A percentile compares a stretch with the other conserved stretches of the same genome.
Evolutionary conservation across 1,140 invertebrate genomes (phyloP).

Genomic region (Zaprionus capensis): DNA sequence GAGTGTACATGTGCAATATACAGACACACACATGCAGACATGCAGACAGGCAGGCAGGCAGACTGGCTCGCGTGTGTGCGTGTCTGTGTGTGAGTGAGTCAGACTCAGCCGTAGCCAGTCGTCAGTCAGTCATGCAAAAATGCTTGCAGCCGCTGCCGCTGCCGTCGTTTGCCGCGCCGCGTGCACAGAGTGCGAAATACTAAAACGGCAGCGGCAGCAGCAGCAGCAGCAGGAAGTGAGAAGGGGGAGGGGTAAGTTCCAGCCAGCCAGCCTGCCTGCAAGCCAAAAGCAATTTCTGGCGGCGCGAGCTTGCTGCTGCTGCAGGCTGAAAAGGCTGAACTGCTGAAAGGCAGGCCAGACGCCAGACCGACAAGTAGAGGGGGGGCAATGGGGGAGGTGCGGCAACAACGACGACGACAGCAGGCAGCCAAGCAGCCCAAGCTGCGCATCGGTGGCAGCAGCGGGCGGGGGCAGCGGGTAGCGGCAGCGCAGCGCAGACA

Average conservation of each 20-base stretch:
- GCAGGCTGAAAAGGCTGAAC: constrained; percentile 47
- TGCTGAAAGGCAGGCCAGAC: constrained; percentile 46
- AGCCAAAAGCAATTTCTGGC: constrained; percentile 81
- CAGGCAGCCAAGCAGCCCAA: constrained; percentile 35
- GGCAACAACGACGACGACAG: constrained; percentile 10
- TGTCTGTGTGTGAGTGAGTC: constrained; percentile 53
- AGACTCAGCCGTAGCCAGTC: constrained; percentile 64
- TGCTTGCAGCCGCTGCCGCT: constrained; percentile 63
- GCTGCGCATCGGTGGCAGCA: constrained; percentile 24
- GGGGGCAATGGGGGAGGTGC: constrained; percentile 27
- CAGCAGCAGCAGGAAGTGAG: constrained; percentile 11
- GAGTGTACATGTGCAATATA: background rate
- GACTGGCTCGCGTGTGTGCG: constrained; percentile 20
- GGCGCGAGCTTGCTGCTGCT: constrained; percentile 57
- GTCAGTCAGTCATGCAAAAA: constrained; percentile 82
- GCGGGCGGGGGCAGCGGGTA: constrained; percentile 14
- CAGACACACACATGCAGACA: background rate
- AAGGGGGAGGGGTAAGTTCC: constrained; percentile 45
- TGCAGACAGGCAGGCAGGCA: no score
- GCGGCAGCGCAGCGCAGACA: constrained; percentile 73
- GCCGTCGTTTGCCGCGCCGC: constrained; percentile 21
- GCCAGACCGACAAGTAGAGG: constrained; percentile 27
- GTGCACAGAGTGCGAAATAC: constrained; percentile 79
- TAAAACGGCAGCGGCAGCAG: constrained; percentile 71
- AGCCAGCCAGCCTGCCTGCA: constrained; percentile 32